These are phyloP conservation scores for Micropoecilia bifurca DNA, from an alignment of 2,797 vertebrate species.

Conservation along the genomic window DNA sequence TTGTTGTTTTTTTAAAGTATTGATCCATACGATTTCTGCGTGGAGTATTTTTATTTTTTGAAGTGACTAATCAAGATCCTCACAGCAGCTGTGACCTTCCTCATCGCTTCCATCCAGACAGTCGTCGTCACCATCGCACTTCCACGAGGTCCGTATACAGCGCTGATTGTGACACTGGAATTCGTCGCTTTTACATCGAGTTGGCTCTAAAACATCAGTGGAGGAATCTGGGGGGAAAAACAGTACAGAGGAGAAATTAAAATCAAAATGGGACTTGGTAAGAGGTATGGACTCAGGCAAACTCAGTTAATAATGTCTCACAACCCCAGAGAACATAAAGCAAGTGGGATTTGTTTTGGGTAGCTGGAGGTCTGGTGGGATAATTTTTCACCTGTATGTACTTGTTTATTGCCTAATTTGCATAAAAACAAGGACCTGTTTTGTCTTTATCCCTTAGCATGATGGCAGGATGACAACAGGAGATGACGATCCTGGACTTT, in stretches of 20 bases:
- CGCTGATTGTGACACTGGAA: constrained; percentile 93
- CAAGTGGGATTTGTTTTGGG: constrained; percentile 45
- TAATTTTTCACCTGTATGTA: constrained; percentile 34
- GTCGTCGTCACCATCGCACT: constrained; percentile 96
- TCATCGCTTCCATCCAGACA: constrained; percentile 97
- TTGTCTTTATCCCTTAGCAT: constrained; percentile 55
- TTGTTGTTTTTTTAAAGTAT: background rate
- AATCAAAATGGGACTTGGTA: constrained; percentile 24
- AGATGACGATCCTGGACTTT: constrained; percentile 43
- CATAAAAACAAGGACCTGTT: constrained; percentile 46
- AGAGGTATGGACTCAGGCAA: constrained; percentile 45
- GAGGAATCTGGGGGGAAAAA: constrained; percentile 55
- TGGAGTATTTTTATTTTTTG: constrained; percentile 16
- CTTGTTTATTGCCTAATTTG: constrained; percentile 55
- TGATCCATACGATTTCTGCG: background rate
- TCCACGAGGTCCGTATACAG: constrained; percentile 91
- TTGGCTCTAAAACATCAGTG: constrained; percentile 71
- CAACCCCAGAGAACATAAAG: constrained; percentile 30
- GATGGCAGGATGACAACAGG: constrained; percentile 37
- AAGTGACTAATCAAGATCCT: constrained; percentile 60
- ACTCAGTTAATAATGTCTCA: constrained; percentile 53
- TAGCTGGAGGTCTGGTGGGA: constrained; percentile 35
- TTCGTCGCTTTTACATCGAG: constrained; percentile 88
- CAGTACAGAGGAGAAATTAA: constrained; percentile 1
- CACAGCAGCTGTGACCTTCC: constrained; percentile 89